These are phyloP conservation scores for Choristoneura fumiferana DNA, from an alignment of 1,140 invertebrate genomes.

Conservation along the genomic window DNA sequence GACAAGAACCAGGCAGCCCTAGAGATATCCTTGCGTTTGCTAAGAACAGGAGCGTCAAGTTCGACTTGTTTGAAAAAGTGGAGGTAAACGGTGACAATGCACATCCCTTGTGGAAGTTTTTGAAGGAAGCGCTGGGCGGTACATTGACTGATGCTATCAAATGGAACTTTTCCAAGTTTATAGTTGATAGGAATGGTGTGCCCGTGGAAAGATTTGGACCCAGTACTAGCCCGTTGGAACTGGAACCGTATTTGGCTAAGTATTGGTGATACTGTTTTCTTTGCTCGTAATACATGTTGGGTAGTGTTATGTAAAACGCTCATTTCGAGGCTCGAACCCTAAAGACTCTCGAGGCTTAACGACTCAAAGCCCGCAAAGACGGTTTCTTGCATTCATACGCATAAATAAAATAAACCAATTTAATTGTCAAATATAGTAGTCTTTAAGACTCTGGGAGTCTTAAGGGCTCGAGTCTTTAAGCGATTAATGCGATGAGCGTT, in stretches of 20 bases:
- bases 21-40: constrained; percentile 87
- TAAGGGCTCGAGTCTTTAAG: too few relatives aligned
- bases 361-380: too few relatives aligned
- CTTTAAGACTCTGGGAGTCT: too few relatives aligned
- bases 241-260: constrained; percentile 52
- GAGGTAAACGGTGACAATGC: constrained; percentile 93
- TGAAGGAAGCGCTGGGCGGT: constrained; percentile 81
- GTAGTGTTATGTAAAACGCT: too few relatives aligned
- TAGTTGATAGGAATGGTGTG: constrained; percentile 92
- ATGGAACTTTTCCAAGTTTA: constrained; percentile 99
- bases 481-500: too few relatives aligned
- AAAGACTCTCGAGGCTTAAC: too few relatives aligned
- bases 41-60: constrained; percentile 84
- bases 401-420: too few relatives aligned
- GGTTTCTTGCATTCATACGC: too few relatives aligned
- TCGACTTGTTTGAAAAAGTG: constrained; percentile 89
- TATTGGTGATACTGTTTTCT: constrained; percentile 57
- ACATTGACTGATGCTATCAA: constrained; percentile 91
- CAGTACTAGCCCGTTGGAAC: constrained; percentile 82
- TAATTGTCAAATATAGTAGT: too few relatives aligned
- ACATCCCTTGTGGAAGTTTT: constrained; percentile 91
- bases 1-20: constrained; percentile 87
- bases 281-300: too few relatives aligned
- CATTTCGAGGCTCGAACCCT: too few relatives aligned
- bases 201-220: constrained; percentile 91